Base-by-base conservation (phyloP, 1,140 invertebrate species). In the Zelostemma sp. region DNA sequence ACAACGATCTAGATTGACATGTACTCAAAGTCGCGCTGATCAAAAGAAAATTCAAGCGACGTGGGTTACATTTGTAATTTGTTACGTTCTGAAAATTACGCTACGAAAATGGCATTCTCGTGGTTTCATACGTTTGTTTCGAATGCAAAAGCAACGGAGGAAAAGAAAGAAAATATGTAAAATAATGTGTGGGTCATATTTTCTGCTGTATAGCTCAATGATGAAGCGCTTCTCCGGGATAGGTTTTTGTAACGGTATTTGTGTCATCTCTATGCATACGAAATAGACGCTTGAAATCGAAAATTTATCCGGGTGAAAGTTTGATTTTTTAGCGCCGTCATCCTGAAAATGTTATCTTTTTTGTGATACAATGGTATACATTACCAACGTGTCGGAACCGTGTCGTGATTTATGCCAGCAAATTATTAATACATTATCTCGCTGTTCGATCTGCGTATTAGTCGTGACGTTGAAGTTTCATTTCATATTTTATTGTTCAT, bases 201-300 rank as follows among this genome's bases (percentile, higher is more conserved):
- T 70, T 69, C 47, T 50, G 51, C 47, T 18, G 33, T 38, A 46
- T 57, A 55, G 61, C 51, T 17, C 54, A 49, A 65, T 70, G 68
- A 65, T 65, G 61, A 70, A 66, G 65, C 68, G 58, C 40, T 70
- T 70, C 40, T 19, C 53, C 19, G 54, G 31, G 58, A 70, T 62
- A 59, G 58, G 58, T 70, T 70, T 70, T 63, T 56, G 50, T 67
- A 67, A 63, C 66, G 38, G 61, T 72, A 66, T 62, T 49, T 49
- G 45, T 59, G 63, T 63, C 68, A 59, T 59, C 58, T 62, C 62
- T 62, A 62, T 62, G 62, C 57, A 65, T 70, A 65, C 57, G 60
- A 70, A 63, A 58, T 62, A 57, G 60, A 65, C 57, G 48, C 47
- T 45, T 21, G 45, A 70, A 61, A 70, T 65, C 51, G 21, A 62